A percentile compares a stretch with the other conserved stretches of the same genome.
Evolutionary conservation across 2,797 vertebrate species (phyloP).

Genomic region (Clarias pachynema): DNA sequence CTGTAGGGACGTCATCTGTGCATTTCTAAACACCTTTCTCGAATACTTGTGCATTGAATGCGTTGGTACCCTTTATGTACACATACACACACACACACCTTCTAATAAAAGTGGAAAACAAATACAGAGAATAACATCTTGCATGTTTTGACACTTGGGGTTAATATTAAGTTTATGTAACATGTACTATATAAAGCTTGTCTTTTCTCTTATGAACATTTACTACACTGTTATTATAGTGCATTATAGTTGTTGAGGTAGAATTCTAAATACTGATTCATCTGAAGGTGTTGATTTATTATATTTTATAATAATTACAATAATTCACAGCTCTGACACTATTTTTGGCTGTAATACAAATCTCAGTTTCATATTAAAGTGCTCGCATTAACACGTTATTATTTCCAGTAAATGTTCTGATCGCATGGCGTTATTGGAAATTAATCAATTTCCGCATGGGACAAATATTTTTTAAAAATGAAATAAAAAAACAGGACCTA

Average conservation of each 20-base stretch:
- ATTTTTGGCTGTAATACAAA: background rate
- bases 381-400: no score
- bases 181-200: no score
- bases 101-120: constrained; percentile 16
- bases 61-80: background rate
- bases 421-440: background rate
- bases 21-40: background rate
- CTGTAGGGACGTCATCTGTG: background rate
- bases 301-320: background rate
- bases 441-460: background rate
- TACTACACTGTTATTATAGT: background rate
- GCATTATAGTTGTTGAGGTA: background rate
- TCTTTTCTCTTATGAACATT: background rate
- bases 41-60: background rate
- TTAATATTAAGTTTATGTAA: constrained; percentile 55
- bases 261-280: background rate
- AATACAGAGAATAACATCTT: constrained; percentile 53
- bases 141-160: constrained; percentile 67
- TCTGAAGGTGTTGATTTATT: background rate
- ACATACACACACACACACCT: constrained; percentile 30
- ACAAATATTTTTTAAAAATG: background rate
- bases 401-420: no score
- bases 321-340: background rate
- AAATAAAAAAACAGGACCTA: background rate
- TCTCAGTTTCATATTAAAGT: background rate